phyloP scores from a whole-genome alignment of 2,797 vertebrate genomes.

The Ctenochaetus hawaiiensis region DNA sequence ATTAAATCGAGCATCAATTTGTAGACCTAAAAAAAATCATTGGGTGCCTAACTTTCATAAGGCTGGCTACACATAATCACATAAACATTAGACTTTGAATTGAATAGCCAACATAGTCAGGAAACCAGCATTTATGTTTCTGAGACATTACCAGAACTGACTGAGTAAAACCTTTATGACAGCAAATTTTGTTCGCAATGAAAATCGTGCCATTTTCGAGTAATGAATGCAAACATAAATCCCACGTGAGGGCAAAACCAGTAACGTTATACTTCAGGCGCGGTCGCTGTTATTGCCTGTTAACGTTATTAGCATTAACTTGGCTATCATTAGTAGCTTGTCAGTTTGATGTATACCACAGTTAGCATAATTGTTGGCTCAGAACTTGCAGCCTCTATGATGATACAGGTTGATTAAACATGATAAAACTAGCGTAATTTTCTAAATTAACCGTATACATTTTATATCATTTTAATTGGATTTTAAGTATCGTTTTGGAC shows the following conservation, averaged over 20 bases:
- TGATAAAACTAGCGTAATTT: too few relatives aligned
- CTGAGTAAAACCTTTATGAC: not conserved
- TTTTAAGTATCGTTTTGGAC: not conserved
- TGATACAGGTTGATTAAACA: too few relatives aligned
- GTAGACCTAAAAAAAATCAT: not conserved
- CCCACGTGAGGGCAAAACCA: not conserved
- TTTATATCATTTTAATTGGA: not conserved
- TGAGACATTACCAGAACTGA: not conserved
- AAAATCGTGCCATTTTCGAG: accelerated
- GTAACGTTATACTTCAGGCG: not conserved
- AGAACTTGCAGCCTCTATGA: too few relatives aligned
- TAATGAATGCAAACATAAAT: not conserved
- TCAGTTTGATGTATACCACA: not conserved
- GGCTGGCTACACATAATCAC: not conserved
- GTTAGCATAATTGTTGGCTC: too few relatives aligned
- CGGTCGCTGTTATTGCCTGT: too few relatives aligned
- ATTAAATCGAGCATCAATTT: not conserved
- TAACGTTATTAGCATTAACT: not conserved
- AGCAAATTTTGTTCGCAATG: not conserved
- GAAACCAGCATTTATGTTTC: not conserved
- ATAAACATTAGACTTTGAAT: not conserved
- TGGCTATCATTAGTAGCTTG: not conserved
- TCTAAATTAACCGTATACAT: too few relatives aligned
- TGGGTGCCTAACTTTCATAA: not conserved
- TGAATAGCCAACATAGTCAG: not conserved